Conservation (phyloP, 2,797 vertebrate species). For the Allenopithecus nigroviridis region DNA sequence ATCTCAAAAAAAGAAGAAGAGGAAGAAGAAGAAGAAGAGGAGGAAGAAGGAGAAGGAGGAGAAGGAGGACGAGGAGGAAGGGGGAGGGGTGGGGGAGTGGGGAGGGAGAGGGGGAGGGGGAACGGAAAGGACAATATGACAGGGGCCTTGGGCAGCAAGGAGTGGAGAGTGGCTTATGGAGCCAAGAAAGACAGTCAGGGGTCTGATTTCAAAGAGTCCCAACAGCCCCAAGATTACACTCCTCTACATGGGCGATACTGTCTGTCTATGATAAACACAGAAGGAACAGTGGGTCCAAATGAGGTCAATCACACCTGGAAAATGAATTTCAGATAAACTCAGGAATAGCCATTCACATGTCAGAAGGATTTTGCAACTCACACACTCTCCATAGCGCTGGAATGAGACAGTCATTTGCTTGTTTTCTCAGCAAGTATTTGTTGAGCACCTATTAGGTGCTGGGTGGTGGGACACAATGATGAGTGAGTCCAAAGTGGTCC, state of each 20-base stretch:
- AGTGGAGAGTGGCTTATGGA: background rate
- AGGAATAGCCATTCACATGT: background rate
- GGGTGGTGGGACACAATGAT: background rate
- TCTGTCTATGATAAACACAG: background rate
- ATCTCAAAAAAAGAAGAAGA: too few relatives aligned
- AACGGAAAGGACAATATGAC: too few relatives aligned
- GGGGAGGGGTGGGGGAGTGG: too few relatives aligned
- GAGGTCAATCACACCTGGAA: background rate
- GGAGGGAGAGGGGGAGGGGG: too few relatives aligned
- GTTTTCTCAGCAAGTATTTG: background rate
- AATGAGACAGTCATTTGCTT: background rate
- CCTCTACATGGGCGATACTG: background rate
- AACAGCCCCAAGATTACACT: background rate
- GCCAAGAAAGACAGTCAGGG: background rate
- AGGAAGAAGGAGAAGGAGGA: too few relatives aligned
- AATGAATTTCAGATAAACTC: background rate
- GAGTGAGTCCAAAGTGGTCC: background rate
- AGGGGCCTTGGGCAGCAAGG: background rate
- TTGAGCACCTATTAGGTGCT: background rate
- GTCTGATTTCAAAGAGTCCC: background rate
- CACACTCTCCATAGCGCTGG: background rate
- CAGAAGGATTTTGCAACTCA: background rate
- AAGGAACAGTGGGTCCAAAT: background rate
- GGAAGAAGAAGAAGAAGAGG: rapidly evolving
- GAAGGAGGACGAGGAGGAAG: too few relatives aligned